Evolutionary conservation across 2,797 vertebrate species (phyloP).

Genomic region (Gymnoscopelus braueri): DNA sequence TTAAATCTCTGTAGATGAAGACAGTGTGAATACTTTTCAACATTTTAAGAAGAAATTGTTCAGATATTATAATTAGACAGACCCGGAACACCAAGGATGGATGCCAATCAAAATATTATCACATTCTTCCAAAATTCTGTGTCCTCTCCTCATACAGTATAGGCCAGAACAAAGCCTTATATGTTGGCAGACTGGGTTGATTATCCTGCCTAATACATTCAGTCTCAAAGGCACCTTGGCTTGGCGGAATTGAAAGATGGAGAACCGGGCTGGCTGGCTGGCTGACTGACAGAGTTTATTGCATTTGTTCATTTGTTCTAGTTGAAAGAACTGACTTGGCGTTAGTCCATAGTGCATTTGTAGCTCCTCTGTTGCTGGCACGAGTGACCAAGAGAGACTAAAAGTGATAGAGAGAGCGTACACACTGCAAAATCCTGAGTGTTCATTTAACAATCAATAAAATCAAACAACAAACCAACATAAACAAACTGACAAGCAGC

Average conservation of each 20-base stretch:
- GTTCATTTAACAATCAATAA: too few relatives aligned
- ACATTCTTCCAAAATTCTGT: constrained; percentile 25
- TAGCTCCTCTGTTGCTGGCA: constrained; percentile 1
- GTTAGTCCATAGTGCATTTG: constrained; percentile 16
- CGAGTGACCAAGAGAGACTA: constrained; percentile 1
- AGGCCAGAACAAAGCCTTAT: constrained; percentile 41
- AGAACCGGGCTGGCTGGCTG: constrained; percentile 5
- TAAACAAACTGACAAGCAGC: too few relatives aligned
- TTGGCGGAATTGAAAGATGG: constrained; percentile 43
- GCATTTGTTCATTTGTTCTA: constrained; percentile 35
- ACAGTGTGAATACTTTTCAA: constrained; percentile 16
- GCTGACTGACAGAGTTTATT: constrained; percentile 13
- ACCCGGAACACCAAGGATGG: constrained; percentile 14
- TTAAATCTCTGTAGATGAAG: constrained; percentile 13
- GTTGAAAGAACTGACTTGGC: constrained; percentile 13
- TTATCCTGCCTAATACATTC: constrained; percentile 49
- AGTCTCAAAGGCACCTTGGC: constrained; percentile 59
- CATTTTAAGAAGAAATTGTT: constrained; percentile 26
- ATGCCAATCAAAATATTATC: constrained; percentile 30
- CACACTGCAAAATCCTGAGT: too few relatives aligned
- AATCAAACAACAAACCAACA: too few relatives aligned
- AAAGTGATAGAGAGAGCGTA: not conserved
- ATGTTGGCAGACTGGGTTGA: constrained; percentile 48
- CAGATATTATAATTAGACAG: constrained; percentile 13
- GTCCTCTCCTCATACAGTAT: constrained; percentile 27